Evolutionary conservation across 1,140 invertebrate genomes (phyloP), one percentile per base, ranked within the genome.

Genomic region (Cylas formicarius): DNA sequence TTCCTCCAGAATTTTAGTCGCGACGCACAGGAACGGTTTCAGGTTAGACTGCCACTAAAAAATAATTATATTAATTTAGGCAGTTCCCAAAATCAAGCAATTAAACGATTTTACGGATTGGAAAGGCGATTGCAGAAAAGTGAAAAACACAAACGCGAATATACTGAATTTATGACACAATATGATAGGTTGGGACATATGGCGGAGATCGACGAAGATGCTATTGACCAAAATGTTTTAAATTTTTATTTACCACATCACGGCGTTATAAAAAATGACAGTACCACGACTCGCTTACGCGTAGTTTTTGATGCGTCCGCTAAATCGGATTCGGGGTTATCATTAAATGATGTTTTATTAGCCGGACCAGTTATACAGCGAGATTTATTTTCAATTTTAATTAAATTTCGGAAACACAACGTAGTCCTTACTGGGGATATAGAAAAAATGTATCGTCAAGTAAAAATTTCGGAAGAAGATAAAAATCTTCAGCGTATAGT

Each of bases 381-480:
- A 18, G 66, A 70, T 19, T 36, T 72, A 11, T 58, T 65, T 39
- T 48, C 54, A n/a, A 58, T 69, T 18, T 18, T 72, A 18, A n/a
- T 66, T 0, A 43, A 62, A 13, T 74, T 72, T 51, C 48, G 68
- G 16, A 50, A 44, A 9, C 55, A 63, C 32, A 36, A 40, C 17
- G 51, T 61, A 29, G 61, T 58, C 1, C 23, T 71, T 3, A 51
- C 50, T 1, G 57, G 49, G 16, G 67, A 71, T 29, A 60, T 69
- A 38, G 47, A 44, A 32, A 66, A 67, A 48, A 70, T 70, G 67
- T 73, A 67, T 35, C 45, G 66, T 5, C n/a, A n/a, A n/a, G n/a
- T n/a, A n/a, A n/a, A n/a, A n/a, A n/a, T n/a, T n/a, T n/a, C n/a
- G n/a, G n/a, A n/a, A n/a, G n/a, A n/a, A n/a, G n/a, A n/a, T n/a